Percentiles rank a stretch among this genome's conserved stretches.
phyloP scores from a whole-genome alignment of 2,888 invertebrate species.

The Hypselothyrea guttata region DNA sequence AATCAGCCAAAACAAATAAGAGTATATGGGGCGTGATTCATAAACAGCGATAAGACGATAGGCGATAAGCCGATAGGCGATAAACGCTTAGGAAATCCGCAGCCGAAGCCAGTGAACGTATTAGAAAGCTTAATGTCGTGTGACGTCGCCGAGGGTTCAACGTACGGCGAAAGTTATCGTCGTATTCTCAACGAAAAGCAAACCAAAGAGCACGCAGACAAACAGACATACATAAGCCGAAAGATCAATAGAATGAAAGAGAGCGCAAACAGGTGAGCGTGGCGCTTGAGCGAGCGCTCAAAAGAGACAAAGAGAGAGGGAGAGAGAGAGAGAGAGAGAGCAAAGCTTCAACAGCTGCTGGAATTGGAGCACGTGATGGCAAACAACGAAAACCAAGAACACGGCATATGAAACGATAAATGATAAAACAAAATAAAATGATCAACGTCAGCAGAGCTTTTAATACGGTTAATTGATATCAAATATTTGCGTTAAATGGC shows the following conservation, averaged over 20 bases:
- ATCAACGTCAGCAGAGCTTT: constrained; percentile 22
- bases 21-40: too few relatives aligned
- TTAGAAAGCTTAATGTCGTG: constrained; percentile 5
- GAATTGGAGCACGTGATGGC: constrained; percentile 40
- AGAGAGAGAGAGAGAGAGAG: background rate
- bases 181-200: background rate
- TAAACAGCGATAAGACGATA: too few relatives aligned
- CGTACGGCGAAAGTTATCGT: constrained; percentile 7
- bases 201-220: background rate
- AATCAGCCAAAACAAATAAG: too few relatives aligned
- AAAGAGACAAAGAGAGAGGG: constrained; percentile 1
- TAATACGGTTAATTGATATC: constrained; percentile 38
- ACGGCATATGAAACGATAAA: constrained; percentile 52
- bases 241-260: constrained; percentile 1
- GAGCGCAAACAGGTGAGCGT: constrained; percentile 13
- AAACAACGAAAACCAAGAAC: background rate
- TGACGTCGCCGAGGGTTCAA: constrained; percentile 19
- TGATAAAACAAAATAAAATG: constrained; percentile 18
- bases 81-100: background rate
- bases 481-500: constrained; percentile 37
- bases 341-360: background rate
- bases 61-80: too few relatives aligned
- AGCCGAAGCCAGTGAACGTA: background rate
- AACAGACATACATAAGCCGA: background rate
- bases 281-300: too few relatives aligned